phyloP scores from a whole-genome alignment of 2,888 invertebrate genomes.

The Acleris holmiana region DNA sequence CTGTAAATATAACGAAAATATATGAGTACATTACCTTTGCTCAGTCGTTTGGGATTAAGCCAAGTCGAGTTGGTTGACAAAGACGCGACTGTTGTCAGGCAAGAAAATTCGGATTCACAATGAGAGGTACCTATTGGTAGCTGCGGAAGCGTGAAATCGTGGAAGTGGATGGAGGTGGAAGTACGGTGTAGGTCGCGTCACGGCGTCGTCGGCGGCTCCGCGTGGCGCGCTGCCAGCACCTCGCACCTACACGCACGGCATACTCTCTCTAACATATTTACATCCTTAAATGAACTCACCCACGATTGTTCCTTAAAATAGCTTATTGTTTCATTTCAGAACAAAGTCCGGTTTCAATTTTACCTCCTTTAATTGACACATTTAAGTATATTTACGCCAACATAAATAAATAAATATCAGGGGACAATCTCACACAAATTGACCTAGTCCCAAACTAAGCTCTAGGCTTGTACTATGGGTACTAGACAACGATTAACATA shows the following conservation, averaged over 20 bases:
- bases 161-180: conserved; percentile 45
- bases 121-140: conserved; percentile 52
- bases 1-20: conserved; percentile 68
- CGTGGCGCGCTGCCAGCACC: conserved; percentile 40
- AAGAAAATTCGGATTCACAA: conserved; percentile 56
- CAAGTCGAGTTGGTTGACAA: conserved; percentile 69
- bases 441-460: too few relatives aligned
- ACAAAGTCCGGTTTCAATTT: too few relatives aligned
- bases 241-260: conserved; percentile 33
- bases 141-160: conserved; percentile 59
- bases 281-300: conserved; percentile 27
- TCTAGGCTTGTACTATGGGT: too few relatives aligned
- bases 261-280: conserved; percentile 24
- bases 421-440: too few relatives aligned
- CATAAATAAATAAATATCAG: too few relatives aligned
- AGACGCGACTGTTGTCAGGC: conserved; percentile 65
- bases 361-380: neutral
- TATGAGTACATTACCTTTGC: conserved; percentile 71
- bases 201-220: conserved; percentile 25
- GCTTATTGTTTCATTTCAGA: neutral
- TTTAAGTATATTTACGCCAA: neutral
- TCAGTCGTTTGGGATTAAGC: conserved; percentile 72
- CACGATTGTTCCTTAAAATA: neutral
- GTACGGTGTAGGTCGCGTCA: conserved; percentile 32
- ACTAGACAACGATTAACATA: too few relatives aligned